Percentiles rank a stretch among this genome's conserved stretches.
phyloP scores from a whole-genome alignment of 2,888 invertebrate species.

The Acrobasis consociella region DNA sequence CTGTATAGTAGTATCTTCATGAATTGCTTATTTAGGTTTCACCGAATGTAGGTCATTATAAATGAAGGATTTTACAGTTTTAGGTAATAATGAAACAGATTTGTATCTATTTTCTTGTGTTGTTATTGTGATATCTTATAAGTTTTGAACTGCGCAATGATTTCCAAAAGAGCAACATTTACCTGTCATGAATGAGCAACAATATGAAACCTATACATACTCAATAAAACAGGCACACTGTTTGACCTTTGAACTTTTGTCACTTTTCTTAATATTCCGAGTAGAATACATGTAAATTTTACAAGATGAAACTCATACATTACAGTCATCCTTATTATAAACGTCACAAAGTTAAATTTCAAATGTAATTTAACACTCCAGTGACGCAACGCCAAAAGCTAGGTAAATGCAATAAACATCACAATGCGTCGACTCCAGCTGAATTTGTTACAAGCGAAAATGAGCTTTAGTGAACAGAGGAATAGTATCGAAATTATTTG shows the following conservation, averaged over 20 bases:
- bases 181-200: no score
- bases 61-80: no score
- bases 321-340: conserved; percentile 8
- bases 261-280: not conserved
- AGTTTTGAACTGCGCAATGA: no score
- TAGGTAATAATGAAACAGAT: no score
- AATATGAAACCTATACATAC: no score
- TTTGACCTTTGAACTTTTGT: not conserved
- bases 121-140: no score
- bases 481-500: conserved; percentile 38
- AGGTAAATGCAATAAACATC: conserved; percentile 50
- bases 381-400: conserved; percentile 37
- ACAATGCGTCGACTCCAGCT: conserved; percentile 35
- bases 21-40: no score
- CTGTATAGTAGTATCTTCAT: no score
- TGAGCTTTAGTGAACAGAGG: conserved; percentile 30
- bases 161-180: no score
- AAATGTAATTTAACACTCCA: conserved; percentile 22
- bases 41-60: no score
- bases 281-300: conserved; percentile 3
- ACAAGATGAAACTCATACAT: not conserved
- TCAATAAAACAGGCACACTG: not conserved
- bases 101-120: no score
- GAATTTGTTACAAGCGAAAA: conserved; percentile 31
- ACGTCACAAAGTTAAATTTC: conserved; percentile 15